Percentiles rank a stretch among this genome's conserved stretches.
These are phyloP conservation scores for Xiphophorus couchianus DNA, from an alignment of 2,113 vertebrate genomes.

Conservation along the genomic window DNA sequence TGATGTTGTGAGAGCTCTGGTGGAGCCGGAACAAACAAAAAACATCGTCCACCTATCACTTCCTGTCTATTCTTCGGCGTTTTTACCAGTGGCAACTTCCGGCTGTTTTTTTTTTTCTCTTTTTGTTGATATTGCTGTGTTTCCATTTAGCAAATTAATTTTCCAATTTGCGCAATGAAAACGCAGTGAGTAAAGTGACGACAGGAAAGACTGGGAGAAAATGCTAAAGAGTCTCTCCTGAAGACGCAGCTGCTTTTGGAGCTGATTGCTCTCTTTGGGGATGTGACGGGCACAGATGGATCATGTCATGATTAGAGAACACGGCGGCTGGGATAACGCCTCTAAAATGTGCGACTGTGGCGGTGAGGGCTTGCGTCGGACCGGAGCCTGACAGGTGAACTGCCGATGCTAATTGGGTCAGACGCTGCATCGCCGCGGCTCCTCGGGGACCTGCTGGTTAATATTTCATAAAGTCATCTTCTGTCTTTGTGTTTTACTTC, in stretches of 20 bases:
- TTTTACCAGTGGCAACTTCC: too few species aligned
- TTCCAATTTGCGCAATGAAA: too few species aligned
- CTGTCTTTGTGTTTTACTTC: conserved; percentile 21
- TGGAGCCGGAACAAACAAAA: too few species aligned
- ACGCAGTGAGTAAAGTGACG: neutral
- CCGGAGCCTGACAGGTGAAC: conserved; percentile 65
- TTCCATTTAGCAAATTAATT: too few species aligned
- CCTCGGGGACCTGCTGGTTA: conserved; percentile 66
- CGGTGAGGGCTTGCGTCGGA: conserved; percentile 54
- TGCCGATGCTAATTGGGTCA: conserved; percentile 74
- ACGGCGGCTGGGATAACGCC: conserved; percentile 14
- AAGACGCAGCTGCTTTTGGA: conserved; percentile 27
- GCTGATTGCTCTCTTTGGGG: conserved; percentile 37
- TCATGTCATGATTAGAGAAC: conserved; percentile 52
- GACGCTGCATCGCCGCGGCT: conserved; percentile 65
- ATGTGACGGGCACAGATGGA: conserved; percentile 51
- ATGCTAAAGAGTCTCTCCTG: conserved; percentile 8
- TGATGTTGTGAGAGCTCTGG: too few species aligned
- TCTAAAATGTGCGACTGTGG: conserved; percentile 41
- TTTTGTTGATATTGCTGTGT: too few species aligned
- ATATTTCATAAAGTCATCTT: conserved; percentile 76
- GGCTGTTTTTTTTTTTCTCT: too few species aligned
- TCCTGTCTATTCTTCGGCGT: too few species aligned
- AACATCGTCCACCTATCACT: too few species aligned
- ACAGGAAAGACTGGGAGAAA: conserved; percentile 17